Evolutionary conservation across 2,113 vertebrate genomes (phyloP), one percentile per base, ranked within the genome.

Genomic region (Muntiacus reevesi): DNA sequence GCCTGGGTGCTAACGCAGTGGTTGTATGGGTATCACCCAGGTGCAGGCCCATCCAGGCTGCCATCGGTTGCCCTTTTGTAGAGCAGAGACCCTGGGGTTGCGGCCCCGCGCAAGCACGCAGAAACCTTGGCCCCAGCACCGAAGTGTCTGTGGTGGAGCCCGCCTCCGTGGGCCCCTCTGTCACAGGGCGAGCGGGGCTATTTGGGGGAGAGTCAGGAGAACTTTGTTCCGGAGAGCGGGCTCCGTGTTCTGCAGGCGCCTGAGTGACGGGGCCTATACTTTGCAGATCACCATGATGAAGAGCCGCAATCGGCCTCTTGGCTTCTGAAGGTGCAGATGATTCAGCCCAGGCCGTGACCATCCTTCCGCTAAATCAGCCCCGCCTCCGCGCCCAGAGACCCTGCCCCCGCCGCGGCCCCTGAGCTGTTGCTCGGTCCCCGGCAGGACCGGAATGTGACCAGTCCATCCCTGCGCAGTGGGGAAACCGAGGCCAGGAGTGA

Each of bases 291-390:
- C 0, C 0, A 3, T 6, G 1, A 17, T 23, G 93, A 96, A 95
- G 93, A 89, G 93, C 60, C 21, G 0, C 87, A 71, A 23, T 74
- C 71, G 93, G 82, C 95, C 96, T 95, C 82, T 67, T 67, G 95
- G 88, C 91, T 83, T 59, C 60, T 4, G 86, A 7, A 45, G 81
- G 59, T 27, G 30, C 12, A 0, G 21, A 17, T 30, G 60, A 95
- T 5, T 91, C 91, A 78, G 50, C 7, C 1, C 0, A 28, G 55
- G 30, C 67, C 1, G 54, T 2, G 3, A 83, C 40, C 12, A 0
- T 9, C 45, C 43, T 84, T 83, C 25, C 0, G 36, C 0, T 43
- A n/a, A 62, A 21, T 3, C 3, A 5, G 14, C 40, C 74, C 7
- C 0, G 4, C 52, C 88, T 57, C 64, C 0, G 0, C 0, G 1